Conservation (phyloP, 2,113 vertebrate genomes). For the Cyprinus carpio region DNA sequence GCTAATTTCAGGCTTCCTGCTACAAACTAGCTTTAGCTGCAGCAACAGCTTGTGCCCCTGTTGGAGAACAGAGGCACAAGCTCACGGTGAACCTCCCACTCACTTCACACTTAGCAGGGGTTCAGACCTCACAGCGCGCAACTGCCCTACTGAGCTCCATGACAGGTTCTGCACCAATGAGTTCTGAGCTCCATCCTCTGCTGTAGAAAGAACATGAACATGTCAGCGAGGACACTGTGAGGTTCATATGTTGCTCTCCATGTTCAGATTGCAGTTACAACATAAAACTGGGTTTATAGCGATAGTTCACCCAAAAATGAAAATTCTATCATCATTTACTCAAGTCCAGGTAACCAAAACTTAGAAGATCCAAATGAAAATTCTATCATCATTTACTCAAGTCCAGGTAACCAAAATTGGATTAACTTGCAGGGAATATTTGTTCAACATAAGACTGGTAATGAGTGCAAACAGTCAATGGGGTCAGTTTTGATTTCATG, state of each 20-base stretch:
- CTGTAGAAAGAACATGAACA: conserved; percentile 27
- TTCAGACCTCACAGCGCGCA: conserved; percentile 48
- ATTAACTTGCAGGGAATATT: too few relatives aligned
- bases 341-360: not conserved
- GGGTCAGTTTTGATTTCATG: too few relatives aligned
- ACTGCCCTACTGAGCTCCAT: conserved; percentile 40
- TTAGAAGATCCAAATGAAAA: not conserved
- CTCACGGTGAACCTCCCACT: conserved; percentile 43
- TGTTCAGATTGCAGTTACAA: not conserved
- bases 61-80: conserved; percentile 49
- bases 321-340: too few relatives aligned
- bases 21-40: conserved; percentile 41
- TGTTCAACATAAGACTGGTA: not conserved
- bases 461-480: not conserved
- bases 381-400: not conserved
- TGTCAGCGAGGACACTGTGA: not conserved
- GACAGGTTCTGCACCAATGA: conserved; percentile 32
- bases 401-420: not conserved
- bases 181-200: conserved; percentile 32
- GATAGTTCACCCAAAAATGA: not conserved
- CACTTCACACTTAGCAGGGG: conserved; percentile 52
- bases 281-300: not conserved
- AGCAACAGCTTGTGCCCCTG: conserved; percentile 56
- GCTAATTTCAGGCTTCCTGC: conserved; percentile 30
- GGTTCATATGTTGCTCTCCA: not conserved